Evolutionary conservation across 2,888 invertebrate species (phyloP), one percentile per base, ranked within the genome.

Genomic region (Thereva unica): DNA sequence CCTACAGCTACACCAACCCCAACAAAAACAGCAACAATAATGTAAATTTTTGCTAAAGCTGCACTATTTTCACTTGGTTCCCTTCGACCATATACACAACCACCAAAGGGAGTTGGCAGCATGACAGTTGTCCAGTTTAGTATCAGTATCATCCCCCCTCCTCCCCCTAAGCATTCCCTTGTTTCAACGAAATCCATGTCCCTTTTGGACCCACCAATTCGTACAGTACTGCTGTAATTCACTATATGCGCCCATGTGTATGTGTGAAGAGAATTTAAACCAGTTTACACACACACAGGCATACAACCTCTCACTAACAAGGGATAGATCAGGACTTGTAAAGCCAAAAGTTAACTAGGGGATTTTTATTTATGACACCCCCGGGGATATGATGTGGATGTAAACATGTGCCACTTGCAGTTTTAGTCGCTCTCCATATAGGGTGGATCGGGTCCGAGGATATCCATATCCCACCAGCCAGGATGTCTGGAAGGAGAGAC

Each of bases 341-440:
- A 59, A 59, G 59, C 59, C 59, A 59, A 38, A 59, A 59, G 59
- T 59, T 59, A 59, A 59, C 59, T 59, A 59, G 59, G 59, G 59
- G 59, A 59, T 59, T 59, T 59, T 59, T 59, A 59, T 59, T 59
- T 59, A 59, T 59, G 59, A 45, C 47, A 45, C 59, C 59, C 59
- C 7, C 9, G 59, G 23, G 59, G 59, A 59, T 42, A 59, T 47
- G 42, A 38, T 23, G 49, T 37, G 49, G 47, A 59, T 49, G 59
- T 59, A 59, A 59, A 59, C 59, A 59, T 59, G 59, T 59, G 59
- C 47, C 59, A 37, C 59, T 59, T 59, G 59, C 59, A 59, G 59
- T 59, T 59, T 59, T 47, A 23, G 47, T 10, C 47, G 59, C 10
- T 49, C 59, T 42, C 12, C 12, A 35, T 9, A 52, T 8, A 8